A percentile compares a stretch with the other conserved stretches of the same genome.
Conservation (phyloP, 1,140 invertebrate species). For the Laupala kohalensis region DNA sequence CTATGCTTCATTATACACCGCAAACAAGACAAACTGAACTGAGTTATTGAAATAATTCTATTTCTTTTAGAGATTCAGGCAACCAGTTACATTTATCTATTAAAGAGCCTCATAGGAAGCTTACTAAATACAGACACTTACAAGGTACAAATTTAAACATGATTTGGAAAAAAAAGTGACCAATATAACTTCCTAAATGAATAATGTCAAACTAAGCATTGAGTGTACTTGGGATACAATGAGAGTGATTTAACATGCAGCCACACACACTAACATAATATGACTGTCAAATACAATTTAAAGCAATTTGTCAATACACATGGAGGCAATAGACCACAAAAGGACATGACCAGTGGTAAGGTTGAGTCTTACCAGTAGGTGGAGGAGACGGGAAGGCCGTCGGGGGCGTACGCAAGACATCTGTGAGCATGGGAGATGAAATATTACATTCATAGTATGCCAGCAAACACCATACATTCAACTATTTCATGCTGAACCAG, state of each 20-base stretch:
- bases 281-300: neutral
- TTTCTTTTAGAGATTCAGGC: too few relatives aligned
- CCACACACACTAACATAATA: neutral
- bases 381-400: neutral
- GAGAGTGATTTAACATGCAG: neutral
- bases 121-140: too few relatives aligned
- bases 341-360: neutral
- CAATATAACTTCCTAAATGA: too few relatives aligned
- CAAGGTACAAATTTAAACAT: too few relatives aligned
- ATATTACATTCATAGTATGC: neutral
- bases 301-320: neutral
- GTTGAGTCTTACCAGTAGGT: neutral
- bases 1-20: neutral
- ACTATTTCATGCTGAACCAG: too few relatives aligned
- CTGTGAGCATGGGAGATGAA: neutral
- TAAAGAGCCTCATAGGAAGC: too few relatives aligned
- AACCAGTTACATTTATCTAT: too few relatives aligned
- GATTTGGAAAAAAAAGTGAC: too few relatives aligned
- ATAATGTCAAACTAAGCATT: too few relatives aligned
- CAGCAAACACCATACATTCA: neutral
- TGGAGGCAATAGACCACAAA: neutral
- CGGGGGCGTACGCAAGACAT: neutral
- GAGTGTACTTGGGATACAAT: neutral
- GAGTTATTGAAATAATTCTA: too few relatives aligned
- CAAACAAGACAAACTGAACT: too few relatives aligned